phyloP scores from a whole-genome alignment of 1,140 invertebrate species.

The Cryptotermes secundus region DNA sequence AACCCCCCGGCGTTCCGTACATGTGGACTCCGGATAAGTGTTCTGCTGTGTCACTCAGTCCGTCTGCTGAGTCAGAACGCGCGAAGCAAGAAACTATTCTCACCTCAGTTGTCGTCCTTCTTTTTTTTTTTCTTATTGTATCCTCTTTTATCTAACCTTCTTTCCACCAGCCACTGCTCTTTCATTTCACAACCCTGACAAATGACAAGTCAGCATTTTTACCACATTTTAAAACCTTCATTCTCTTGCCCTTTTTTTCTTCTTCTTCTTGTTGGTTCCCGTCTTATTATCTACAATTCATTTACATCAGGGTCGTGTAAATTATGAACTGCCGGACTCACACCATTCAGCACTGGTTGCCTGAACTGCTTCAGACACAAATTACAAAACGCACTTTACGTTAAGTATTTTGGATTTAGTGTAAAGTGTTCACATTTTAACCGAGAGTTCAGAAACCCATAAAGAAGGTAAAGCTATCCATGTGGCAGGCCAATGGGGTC shows the following conservation, averaged over 20 bases:
- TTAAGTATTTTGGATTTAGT: too few species aligned
- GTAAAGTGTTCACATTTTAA: too few species aligned
- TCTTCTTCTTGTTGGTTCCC: background rate
- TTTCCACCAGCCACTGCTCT: background rate
- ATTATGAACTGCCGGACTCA: background rate
- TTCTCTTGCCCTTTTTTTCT: background rate
- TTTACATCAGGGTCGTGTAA: background rate
- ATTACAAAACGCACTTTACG: too few species aligned
- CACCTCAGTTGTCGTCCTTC: background rate
- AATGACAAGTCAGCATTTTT: constrained; percentile 17
- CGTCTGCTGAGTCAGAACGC: background rate
- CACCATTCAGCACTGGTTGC: background rate
- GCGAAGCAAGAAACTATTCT: background rate
- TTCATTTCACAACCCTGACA: constrained; percentile 12
- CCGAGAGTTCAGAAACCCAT: too few species aligned
- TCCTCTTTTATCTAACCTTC: background rate
- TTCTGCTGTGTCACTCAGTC: background rate
- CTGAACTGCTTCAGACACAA: background rate
- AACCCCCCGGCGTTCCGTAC: too few species aligned
- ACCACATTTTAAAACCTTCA: background rate
- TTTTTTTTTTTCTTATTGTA: background rate
- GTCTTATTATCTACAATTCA: background rate
- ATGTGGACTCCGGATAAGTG: background rate
- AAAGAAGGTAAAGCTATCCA: too few species aligned
- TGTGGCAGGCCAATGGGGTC: too few species aligned